Base-by-base conservation (phyloP, 2,888 invertebrate species). In the Odontothrips loti region DNA sequence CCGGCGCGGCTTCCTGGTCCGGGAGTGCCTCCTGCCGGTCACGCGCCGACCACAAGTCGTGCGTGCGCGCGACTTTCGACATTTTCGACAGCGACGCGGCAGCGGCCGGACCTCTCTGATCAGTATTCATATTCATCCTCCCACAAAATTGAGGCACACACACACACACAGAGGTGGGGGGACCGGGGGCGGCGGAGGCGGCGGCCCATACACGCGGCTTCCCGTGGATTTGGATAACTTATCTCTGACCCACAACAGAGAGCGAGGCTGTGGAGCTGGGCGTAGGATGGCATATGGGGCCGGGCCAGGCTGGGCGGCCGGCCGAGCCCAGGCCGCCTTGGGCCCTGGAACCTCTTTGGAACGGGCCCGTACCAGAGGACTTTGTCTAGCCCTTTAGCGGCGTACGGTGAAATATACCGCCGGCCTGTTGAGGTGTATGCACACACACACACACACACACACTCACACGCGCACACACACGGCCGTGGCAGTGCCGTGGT, bases 171-270 rank as follows among this genome's bases (percentile, higher is more conserved):
- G 15, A 17, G 15, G 58, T 15, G 58, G 20, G 23, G 34, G 34
- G 6, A 6, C 3, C 34, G 34, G 34, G 3, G 34, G 34, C 34
- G 34, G 34, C 34, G 34, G 34, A 2, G 34, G 34, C 34, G 34
- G 34, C 34, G 34, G 34, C 34, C 34, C 34, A 43, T 43, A 43
- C 34, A 43, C 34, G 34, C 58, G 58, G 20, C 58, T 58, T 23
- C 68, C 68, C 23, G 68, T 75, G 23, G 23, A 75, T 75, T 75
- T 27, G 68, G 68, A 75, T 75, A 75, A 27, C 68, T 75, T 75
- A 75, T 75, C 58, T 43, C 34, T 58, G 58, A 20, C 58, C 58
- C 58, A 58, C 58, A 58, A 43, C 58, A 58, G 58, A 58, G 58
- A 20, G 20, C 15, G 20, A 20, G 58, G 20, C 58, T 58, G 58